Conservation (phyloP, 2,888 invertebrate genomes). For the Drosophila nigricruria region DNA sequence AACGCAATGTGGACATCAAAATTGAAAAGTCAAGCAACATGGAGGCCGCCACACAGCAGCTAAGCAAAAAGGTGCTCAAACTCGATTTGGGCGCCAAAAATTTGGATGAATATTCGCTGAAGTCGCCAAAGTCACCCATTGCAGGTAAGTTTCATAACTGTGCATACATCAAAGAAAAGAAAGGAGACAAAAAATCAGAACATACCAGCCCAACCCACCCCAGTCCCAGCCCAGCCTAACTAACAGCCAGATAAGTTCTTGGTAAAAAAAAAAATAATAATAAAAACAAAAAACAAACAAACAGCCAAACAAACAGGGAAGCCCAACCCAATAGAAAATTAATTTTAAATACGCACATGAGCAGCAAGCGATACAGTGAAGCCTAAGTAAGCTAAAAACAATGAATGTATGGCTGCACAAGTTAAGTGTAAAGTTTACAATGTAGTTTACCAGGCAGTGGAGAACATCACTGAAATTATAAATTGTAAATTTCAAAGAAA, state of each 20-base stretch:
- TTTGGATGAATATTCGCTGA: slow-evolving; percentile 81
- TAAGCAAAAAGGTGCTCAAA: slow-evolving; percentile 83
- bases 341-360: slow-evolving; percentile 15
- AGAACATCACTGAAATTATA: background rate
- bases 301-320: background rate
- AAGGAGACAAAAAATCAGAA: no score
- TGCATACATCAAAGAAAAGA: no score
- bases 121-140: slow-evolving; percentile 85
- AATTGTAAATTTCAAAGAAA: background rate
- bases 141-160: slow-evolving; percentile 67
- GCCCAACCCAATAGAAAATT: slow-evolving; percentile 8
- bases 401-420: background rate
- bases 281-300: background rate
- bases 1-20: slow-evolving; percentile 87
- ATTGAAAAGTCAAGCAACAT: slow-evolving; percentile 85
- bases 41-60: slow-evolving; percentile 75
- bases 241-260: slow-evolving; percentile 10
- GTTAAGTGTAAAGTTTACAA: background rate
- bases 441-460: background rate
- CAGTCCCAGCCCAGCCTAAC: background rate
- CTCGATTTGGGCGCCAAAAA: slow-evolving; percentile 83
- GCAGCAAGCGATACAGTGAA: slow-evolving; percentile 1
- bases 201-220: no score
- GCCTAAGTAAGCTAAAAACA: background rate
- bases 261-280: background rate